Percentiles rank a stretch among this genome's conserved stretches.
Conservation (phyloP, 2,797 vertebrate species). For the Columba guinea region DNA sequence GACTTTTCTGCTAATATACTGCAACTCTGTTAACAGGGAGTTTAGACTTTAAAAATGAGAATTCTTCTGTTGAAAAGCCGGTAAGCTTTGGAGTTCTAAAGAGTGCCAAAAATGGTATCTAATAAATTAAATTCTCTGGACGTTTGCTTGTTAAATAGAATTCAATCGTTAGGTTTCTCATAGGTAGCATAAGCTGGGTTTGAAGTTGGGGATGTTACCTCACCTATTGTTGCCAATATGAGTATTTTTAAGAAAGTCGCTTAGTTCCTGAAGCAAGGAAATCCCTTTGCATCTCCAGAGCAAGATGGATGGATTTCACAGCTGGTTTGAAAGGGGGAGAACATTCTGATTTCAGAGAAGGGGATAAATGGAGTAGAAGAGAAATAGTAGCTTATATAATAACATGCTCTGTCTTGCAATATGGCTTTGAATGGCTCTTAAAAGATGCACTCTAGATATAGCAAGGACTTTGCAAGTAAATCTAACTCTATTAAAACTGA, state of each 20-base stretch:
- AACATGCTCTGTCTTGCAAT: not conserved
- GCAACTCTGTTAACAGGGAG: not conserved
- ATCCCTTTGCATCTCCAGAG: not conserved
- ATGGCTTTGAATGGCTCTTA: not conserved
- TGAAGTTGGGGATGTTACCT: not conserved
- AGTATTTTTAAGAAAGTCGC: not conserved
- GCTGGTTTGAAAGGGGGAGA: not conserved
- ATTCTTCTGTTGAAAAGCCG: not conserved
- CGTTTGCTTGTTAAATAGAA: not conserved
- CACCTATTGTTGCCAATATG: not conserved
- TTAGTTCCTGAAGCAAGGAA: not conserved
- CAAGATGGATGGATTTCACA: not conserved
- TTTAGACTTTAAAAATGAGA: not conserved
- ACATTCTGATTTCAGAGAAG: not conserved
- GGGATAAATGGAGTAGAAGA: not conserved
- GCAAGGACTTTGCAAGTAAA: not conserved
- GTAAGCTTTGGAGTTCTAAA: not conserved
- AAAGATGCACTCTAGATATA: not conserved
- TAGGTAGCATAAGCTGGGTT: not conserved
- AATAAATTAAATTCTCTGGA: not conserved
- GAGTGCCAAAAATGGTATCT: not conserved
- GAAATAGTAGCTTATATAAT: not conserved
- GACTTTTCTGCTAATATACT: not conserved
- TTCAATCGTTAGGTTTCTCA: not conserved
- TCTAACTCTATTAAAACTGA: not conserved